Conservation (phyloP, 2,113 vertebrate species). For the Paratilapia polleni region DNA sequence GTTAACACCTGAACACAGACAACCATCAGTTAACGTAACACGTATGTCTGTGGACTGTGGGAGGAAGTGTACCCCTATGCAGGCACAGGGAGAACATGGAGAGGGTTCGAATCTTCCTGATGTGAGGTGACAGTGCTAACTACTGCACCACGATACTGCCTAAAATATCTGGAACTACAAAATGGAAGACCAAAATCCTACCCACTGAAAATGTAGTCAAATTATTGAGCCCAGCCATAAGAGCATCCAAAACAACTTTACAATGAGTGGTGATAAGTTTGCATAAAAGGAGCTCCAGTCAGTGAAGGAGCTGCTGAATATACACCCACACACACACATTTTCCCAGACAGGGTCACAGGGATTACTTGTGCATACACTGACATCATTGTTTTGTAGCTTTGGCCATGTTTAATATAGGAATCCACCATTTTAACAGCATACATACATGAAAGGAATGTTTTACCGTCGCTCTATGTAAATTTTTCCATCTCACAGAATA, state of each 20-base stretch:
- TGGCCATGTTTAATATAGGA: neutral
- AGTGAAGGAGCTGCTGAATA: too few relatives aligned
- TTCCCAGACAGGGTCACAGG: too few relatives aligned
- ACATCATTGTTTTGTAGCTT: neutral
- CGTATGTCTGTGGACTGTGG: neutral
- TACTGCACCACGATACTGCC: neutral
- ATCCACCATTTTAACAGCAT: neutral
- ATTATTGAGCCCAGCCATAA: neutral
- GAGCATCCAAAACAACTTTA: neutral
- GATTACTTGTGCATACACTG: neutral
- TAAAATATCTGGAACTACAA: neutral
- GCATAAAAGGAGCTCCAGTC: too few relatives aligned
- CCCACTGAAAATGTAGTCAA: neutral
- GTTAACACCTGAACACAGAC: neutral
- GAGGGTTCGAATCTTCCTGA: neutral
- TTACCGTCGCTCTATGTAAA: neutral
- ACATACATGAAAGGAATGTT: neutral
- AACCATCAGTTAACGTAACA: neutral
- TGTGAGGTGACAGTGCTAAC: neutral
- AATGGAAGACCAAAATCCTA: neutral
- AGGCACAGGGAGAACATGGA: neutral
- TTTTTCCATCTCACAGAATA: neutral
- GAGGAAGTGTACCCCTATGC: neutral
- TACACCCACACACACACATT: too few relatives aligned
- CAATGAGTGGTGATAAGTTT: neutral